phyloP scores from a whole-genome alignment of 2,113 vertebrate genomes.

The Cheirogaleus medius region DNA sequence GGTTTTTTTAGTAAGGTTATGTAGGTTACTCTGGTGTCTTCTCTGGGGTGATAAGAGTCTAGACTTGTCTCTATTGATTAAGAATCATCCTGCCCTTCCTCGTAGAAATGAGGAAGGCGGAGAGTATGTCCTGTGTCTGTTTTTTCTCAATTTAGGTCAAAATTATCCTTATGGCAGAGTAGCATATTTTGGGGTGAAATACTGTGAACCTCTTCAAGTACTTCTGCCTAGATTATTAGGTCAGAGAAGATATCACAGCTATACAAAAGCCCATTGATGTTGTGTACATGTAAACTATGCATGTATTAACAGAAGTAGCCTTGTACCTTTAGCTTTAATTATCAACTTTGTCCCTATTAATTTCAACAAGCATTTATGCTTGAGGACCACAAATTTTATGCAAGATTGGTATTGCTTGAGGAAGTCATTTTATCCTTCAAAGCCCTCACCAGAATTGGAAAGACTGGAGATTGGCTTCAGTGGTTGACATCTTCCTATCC shows the following conservation, averaged over 20 bases:
- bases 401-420: background rate
- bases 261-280: background rate
- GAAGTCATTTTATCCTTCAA: background rate
- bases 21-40: background rate
- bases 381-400: background rate
- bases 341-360: background rate
- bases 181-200: background rate
- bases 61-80: background rate
- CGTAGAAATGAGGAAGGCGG: background rate
- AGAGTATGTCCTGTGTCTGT: background rate
- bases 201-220: background rate
- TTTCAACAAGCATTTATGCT: background rate
- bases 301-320: background rate
- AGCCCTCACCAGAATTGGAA: background rate
- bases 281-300: background rate
- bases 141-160: background rate
- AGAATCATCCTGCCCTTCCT: background rate
- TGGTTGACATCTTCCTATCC: background rate
- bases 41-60: background rate
- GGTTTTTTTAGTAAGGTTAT: background rate
- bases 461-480: background rate
- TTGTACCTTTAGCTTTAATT: background rate
- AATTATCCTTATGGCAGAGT: background rate
- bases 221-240: background rate
- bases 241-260: background rate